Conservation (phyloP, 2,113 vertebrate genomes). For the Chelonoidis abingdonii region DNA sequence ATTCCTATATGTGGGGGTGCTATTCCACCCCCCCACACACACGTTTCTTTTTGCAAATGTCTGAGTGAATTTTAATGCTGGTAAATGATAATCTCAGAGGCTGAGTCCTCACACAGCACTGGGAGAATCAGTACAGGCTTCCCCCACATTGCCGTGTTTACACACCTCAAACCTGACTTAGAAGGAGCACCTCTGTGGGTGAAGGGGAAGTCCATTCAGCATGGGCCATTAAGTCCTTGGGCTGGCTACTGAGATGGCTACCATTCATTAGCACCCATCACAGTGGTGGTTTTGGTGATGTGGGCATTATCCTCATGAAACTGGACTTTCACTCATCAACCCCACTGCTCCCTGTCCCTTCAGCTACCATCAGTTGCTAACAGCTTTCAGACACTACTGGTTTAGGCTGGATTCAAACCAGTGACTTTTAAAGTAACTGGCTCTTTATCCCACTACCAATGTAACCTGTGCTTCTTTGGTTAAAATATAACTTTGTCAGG, state of each 20-base stretch:
- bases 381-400: background rate
- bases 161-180: background rate
- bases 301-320: background rate
- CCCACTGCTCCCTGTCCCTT: rapidly evolving
- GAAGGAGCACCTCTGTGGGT: background rate
- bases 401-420: background rate
- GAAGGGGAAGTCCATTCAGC: background rate
- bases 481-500: background rate
- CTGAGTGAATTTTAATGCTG: background rate
- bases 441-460: background rate
- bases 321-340: background rate
- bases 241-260: background rate
- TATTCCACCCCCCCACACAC: no score
- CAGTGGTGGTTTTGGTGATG: background rate
- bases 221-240: background rate
- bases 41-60: background rate
- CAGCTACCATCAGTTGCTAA: rapidly evolving
- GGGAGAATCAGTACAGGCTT: background rate
- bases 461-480: background rate
- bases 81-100: background rate
- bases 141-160: rapidly evolving
- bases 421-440: background rate
- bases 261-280: background rate
- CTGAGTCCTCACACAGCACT: background rate
- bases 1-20: background rate